Conservation (phyloP, 2,113 vertebrate species). For the Dicrurus megarhynchus region DNA sequence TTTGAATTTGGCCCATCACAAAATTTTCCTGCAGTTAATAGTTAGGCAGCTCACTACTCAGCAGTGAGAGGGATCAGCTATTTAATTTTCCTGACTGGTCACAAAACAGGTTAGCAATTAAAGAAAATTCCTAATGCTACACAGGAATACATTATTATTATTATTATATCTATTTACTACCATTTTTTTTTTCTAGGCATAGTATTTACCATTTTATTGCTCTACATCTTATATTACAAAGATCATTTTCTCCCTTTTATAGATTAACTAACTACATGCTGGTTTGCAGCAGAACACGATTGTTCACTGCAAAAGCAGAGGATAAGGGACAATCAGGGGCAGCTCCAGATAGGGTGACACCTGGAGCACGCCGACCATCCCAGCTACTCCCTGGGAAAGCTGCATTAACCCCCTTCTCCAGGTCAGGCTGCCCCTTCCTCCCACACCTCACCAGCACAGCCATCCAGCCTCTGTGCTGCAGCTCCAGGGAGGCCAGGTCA, state of each 20-base stretch:
- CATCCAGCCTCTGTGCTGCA: background rate
- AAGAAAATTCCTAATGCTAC: background rate
- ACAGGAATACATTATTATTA: background rate
- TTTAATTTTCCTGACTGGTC: background rate
- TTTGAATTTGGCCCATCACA: background rate
- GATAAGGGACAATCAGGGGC: background rate
- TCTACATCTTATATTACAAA: background rate
- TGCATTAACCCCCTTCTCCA: background rate
- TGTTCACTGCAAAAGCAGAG: background rate
- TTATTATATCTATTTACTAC: background rate
- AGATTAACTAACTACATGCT: background rate
- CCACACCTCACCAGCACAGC: background rate
- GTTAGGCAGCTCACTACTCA: background rate
- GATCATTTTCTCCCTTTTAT: background rate
- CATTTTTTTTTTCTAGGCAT: background rate
- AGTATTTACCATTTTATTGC: background rate
- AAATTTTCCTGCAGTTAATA: background rate
- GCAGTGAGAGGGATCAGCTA: background rate
- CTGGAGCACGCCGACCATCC: rapidly evolving
- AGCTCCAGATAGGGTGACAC: background rate
- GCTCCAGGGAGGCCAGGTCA: background rate
- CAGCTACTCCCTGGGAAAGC: background rate
- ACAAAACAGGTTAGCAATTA: background rate
- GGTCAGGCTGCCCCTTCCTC: background rate
- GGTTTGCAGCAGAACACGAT: background rate